Evolutionary conservation across 2,797 vertebrate genomes (phyloP).

Genomic region (Rousettus madagascariensis): DNA sequence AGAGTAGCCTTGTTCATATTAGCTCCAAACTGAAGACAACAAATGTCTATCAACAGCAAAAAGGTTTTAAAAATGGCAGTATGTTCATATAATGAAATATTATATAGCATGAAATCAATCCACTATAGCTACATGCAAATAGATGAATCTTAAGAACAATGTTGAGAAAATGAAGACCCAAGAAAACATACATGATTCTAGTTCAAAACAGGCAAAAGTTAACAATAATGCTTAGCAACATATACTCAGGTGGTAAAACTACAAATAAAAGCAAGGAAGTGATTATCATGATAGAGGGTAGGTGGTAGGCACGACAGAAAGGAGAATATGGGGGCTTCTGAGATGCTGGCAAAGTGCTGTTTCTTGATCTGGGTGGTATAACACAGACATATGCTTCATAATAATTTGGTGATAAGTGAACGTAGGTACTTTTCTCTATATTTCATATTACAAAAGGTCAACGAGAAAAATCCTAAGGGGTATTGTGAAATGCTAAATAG

Average conservation of each 20-base stretch:
- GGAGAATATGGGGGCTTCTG: not conserved
- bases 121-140: not conserved
- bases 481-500: not conserved
- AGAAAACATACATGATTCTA: not conserved
- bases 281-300: not conserved
- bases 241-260: not conserved
- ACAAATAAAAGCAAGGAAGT: not conserved
- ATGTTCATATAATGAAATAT: not conserved
- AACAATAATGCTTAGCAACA: not conserved
- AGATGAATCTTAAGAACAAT: not conserved
- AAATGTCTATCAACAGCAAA: not conserved
- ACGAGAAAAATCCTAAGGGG: not conserved
- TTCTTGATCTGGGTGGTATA: not conserved
- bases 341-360: not conserved
- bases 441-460: not conserved
- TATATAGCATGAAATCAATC: not conserved
- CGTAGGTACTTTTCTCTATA: not conserved
- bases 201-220: conserved; percentile 18
- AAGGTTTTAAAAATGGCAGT: not conserved
- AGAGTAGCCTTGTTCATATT: not conserved
- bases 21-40: not conserved
- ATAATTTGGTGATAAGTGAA: not conserved
- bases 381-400: not conserved
- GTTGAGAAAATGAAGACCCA: not conserved
- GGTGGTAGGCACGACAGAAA: not conserved